These are phyloP conservation scores for Pachliopta kotzebuea DNA, from an alignment of 2,888 invertebrate species.

Conservation along the genomic window DNA sequence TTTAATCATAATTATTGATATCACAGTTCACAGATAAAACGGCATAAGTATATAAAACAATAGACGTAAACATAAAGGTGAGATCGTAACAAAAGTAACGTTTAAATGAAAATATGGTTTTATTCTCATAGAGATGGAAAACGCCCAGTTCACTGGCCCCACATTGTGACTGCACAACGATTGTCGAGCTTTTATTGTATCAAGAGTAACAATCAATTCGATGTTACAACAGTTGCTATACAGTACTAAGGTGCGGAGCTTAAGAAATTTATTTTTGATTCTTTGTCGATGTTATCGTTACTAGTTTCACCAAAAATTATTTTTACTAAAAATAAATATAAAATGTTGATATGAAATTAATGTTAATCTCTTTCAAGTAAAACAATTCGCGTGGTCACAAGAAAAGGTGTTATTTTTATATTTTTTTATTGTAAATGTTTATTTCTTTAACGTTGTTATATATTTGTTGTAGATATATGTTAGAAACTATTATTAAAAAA, in stretches of 20 bases:
- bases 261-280: slow-evolving; percentile 42
- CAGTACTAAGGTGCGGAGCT: slow-evolving; percentile 59
- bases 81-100: slow-evolving; percentile 9
- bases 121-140: slow-evolving; percentile 32
- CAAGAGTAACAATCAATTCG: slow-evolving; percentile 43
- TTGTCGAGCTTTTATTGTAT: slow-evolving; percentile 44
- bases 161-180: slow-evolving; percentile 46
- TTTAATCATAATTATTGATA: background rate
- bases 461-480: no score
- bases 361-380: no score
- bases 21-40: background rate
- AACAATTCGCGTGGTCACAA: no score
- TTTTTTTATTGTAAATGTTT: no score
- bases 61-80: background rate
- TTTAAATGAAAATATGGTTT: slow-evolving; percentile 11
- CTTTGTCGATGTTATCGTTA: slow-evolving; percentile 43
- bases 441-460: no score
- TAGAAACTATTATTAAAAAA: no score
- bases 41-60: background rate
- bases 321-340: background rate
- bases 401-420: no score
- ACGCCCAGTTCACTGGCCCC: slow-evolving; percentile 54
- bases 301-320: background rate
- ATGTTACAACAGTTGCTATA: slow-evolving; percentile 47
- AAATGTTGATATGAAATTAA: no score